Evolutionary conservation across 2,888 invertebrate genomes (phyloP), one percentile per base, ranked within the genome.

Genomic region (Xanthia icteritia): DNA sequence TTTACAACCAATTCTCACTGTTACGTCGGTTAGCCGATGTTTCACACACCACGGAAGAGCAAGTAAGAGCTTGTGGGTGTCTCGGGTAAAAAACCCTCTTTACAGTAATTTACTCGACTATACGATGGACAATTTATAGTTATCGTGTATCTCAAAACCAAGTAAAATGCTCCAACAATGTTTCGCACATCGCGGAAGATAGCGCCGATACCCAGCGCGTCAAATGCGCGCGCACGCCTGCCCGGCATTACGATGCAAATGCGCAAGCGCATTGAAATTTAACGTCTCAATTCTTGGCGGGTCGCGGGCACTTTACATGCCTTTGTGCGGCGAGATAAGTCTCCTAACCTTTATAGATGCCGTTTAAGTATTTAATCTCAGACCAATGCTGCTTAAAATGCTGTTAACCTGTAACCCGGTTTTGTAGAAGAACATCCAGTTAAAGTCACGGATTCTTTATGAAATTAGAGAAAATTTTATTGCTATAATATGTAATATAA

Each of bases 221-320:
- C 79, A 86, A 85, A 92, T 92, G 91, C 89, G 83, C 83, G 86
- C 89, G 86, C 91, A 90, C 91, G 91, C 88, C 86, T 87, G 81
- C 85, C 82, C 82, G 87, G 74, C 84, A 92, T 94, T 92, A 91
- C 83, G 91, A 93, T 93, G 90, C 86, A 90, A 91, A 92, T 90
- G 91, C 82, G 74, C 78, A 66, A 72, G 88, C 85, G 86, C 90
- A 90, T 89, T 91, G 90, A 90, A 91, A 91, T 90, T 92, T 93
- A 89, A 93, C 89, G 91, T 92, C 92, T 93, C 92, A 92, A 93
- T 93, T 88, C 85, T 88, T 86, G 87, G 82, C 81, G 86, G 82
- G 78, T 78, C 79, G 77, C 66, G 77, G 76, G 60, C 82, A 84
- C 84, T 91, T 90, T 89, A 86, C 89, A 89, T 89, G 84, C 87